phyloP scores from a whole-genome alignment of 2,797 vertebrate genomes.

The Cyprinodon diabolis region DNA sequence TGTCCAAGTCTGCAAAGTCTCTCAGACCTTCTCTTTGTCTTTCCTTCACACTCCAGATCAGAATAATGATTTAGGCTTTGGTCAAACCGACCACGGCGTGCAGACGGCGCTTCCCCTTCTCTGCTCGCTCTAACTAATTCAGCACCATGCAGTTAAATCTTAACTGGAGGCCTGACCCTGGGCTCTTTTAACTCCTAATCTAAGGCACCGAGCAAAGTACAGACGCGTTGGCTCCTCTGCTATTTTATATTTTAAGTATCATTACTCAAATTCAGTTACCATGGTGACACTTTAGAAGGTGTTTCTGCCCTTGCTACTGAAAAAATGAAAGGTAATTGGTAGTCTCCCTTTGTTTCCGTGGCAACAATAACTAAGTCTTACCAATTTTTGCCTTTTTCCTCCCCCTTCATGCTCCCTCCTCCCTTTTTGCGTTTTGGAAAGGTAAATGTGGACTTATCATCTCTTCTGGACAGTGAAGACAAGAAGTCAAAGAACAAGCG shows the following conservation, averaged over 20 bases:
- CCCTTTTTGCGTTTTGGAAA: conserved; percentile 56
- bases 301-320: conserved; percentile 76
- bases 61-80: not conserved
- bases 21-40: not conserved
- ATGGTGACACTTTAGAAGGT: conserved; percentile 81
- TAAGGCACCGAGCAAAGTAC: conserved; percentile 20
- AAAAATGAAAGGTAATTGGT: conserved; percentile 76
- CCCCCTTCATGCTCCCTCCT: conserved; percentile 27
- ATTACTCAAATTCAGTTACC: conserved; percentile 83
- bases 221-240: conserved; percentile 41
- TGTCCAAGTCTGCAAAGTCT: not conserved
- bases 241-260: conserved; percentile 75
- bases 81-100: not conserved
- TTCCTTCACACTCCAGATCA: not conserved
- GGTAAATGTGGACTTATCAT: conserved; percentile 96
- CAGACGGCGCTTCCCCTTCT: not conserved
- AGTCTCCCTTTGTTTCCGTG: conserved; percentile 82
- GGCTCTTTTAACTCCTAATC: conserved; percentile 9
- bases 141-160: conserved; percentile 8
- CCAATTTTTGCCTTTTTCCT: conserved; percentile 42
- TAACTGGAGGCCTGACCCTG: conserved; percentile 34
- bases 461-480: conserved; percentile 95
- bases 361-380: conserved; percentile 79
- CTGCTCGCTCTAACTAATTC: not conserved
- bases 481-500: conserved; percentile 99